Conservation (phyloP, 2,113 vertebrate species). For the Bujurquina vittata region DNA sequence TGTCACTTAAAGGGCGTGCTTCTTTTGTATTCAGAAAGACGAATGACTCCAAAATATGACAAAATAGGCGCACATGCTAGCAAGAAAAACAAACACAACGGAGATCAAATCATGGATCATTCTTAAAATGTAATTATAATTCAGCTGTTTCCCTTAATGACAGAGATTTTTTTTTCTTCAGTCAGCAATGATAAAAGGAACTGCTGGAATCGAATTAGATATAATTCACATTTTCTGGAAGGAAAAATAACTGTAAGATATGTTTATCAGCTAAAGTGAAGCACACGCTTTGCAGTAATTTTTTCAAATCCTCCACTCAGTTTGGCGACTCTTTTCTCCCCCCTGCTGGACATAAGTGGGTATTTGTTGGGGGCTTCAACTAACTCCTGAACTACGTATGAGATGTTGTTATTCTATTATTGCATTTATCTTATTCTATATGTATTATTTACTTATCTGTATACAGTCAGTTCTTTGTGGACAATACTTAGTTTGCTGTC, state of each 20-base stretch:
- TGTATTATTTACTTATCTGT: neutral
- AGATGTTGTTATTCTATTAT: neutral
- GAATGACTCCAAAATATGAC: neutral
- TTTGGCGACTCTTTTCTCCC: slow-evolving; percentile 25
- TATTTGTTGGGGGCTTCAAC: neutral
- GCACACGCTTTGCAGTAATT: neutral
- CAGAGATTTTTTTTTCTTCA: too few species aligned
- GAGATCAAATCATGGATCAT: neutral
- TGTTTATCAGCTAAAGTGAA: neutral
- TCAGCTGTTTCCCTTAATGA: too few species aligned
- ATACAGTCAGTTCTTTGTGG: neutral
- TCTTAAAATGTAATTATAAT: neutral
- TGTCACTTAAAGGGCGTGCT: neutral
- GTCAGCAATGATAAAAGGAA: too few species aligned
- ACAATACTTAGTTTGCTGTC: neutral
- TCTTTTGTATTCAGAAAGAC: neutral
- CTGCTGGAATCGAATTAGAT: too few species aligned
- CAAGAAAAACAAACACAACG: neutral
- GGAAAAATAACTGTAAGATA: neutral
- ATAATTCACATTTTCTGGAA: too few species aligned
- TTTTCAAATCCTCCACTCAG: neutral
- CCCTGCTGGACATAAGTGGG: slow-evolving; percentile 42
- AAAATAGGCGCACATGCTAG: neutral
- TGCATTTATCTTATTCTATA: neutral
- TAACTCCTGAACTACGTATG: neutral